These are phyloP conservation scores for Cheiracanthium punctorium DNA, from an alignment of 2,888 invertebrate species.

Conservation along the genomic window DNA sequence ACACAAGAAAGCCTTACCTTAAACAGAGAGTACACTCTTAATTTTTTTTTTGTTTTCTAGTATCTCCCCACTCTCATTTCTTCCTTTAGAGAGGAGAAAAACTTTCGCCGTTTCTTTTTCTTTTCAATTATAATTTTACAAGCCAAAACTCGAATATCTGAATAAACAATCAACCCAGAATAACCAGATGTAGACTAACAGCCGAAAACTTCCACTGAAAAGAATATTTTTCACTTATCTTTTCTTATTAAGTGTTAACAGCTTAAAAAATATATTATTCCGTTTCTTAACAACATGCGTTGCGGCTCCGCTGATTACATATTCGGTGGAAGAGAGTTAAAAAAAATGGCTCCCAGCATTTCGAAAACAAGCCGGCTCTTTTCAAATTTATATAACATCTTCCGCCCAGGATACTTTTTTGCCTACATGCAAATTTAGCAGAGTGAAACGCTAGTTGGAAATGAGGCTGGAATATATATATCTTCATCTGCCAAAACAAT, in stretches of 20 bases:
- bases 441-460: background rate
- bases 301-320: background rate
- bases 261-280: background rate
- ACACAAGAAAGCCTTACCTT: too few relatives aligned
- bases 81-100: too few relatives aligned
- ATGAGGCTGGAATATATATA: slow-evolving; percentile 42
- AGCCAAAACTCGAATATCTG: too few relatives aligned
- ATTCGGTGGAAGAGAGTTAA: background rate
- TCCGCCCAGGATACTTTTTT: background rate
- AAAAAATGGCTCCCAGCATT: too few relatives aligned
- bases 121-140: too few relatives aligned
- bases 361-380: background rate
- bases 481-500: slow-evolving; percentile 69
- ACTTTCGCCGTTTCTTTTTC: too few relatives aligned
- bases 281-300: background rate
- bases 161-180: background rate
- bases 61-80: too few relatives aligned
- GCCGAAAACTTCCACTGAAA: background rate
- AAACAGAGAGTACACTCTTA: too few relatives aligned
- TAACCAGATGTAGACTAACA: background rate
- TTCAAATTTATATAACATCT: background rate
- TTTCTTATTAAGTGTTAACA: background rate
- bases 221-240: background rate
- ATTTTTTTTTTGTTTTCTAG: too few relatives aligned
- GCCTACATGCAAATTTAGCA: slow-evolving; percentile 42